Base-by-base conservation (phyloP, 2,888 invertebrate genomes). In the Microdon myrmicae region DNA sequence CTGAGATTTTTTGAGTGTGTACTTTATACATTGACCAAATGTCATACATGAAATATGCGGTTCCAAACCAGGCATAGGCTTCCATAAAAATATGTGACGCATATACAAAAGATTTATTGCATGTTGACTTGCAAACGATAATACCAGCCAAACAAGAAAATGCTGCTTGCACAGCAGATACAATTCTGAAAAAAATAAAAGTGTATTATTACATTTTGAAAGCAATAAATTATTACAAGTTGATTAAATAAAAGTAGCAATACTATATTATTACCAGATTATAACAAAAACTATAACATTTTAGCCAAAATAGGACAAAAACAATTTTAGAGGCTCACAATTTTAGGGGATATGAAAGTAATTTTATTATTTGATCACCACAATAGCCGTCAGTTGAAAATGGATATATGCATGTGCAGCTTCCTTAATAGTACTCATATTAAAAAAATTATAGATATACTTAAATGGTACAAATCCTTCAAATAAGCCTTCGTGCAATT, bases 1-100 rank as follows among this genome's bases (percentile, higher is more conserved):
- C 79, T 56, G 79, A 74, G 3, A 79, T 77, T 70, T 80, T 79
- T 61, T 80, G 78, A 8, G 75, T 78, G 73, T 87, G 86, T 56
- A 89, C 89, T 79, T 85, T 84, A 71, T 89, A 90, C 90, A 90
- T 90, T 12, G 88, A 88, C 87, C 89, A 88, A 68, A 89, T 88
- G 78, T 90, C 90, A 72, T 90, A 89, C 81, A 89, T 86, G 78
- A 89, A 89, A 78, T 89, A 89, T 0, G 89, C 87, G 20, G 89
- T 87, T 1, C 89, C 90, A 75, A 90, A 89, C 89, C 89, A 90
- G 0, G 88, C 89, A 77, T 90, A 90, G 1, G 87, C 88, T 73
- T 90, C 87, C 41, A 88, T 88, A 72, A 88, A 84, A 74, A 85
- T 87, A 79, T 89, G 89, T 1, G 87, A 87, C 3, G 87, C 83